Percentiles rank a stretch among this genome's conserved stretches.
These are phyloP conservation scores for Chrysaora quinquecirrha DNA, from an alignment of 30 jellyfish, hydroid and myxozoan species.

Conservation along the genomic window DNA sequence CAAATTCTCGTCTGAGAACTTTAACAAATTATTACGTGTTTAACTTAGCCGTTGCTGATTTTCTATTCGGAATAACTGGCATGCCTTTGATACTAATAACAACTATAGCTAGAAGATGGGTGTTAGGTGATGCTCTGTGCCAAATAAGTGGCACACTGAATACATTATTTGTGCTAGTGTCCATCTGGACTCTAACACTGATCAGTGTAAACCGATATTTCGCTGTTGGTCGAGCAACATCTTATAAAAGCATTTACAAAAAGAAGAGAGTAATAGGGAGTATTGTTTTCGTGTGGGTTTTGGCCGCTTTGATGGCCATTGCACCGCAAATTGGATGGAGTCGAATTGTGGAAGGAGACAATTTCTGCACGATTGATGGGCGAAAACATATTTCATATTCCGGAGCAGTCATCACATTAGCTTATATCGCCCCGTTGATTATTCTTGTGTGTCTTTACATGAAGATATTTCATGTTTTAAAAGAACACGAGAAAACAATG, in stretches of 20 bases:
- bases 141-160: slow-evolving; percentile 80
- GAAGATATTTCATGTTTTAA: slow-evolving; percentile 69
- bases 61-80: slow-evolving; percentile 75
- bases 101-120: slow-evolving; percentile 85
- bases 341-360: slow-evolving; percentile 79
- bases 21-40: slow-evolving; percentile 89
- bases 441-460: slow-evolving; percentile 62
- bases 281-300: slow-evolving; percentile 76
- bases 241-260: slow-evolving; percentile 62
- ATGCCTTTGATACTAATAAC: slow-evolving; percentile 84
- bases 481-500: slow-evolving; percentile 77
- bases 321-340: slow-evolving; percentile 98
- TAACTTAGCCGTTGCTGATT: slow-evolving; percentile 92
- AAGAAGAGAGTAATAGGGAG: slow-evolving; percentile 59
- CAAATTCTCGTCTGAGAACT: slow-evolving; percentile 67
- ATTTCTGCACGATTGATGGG: slow-evolving; percentile 94
- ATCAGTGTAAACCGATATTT: slow-evolving; percentile 88
- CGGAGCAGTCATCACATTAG: slow-evolving; percentile 44
- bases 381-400: slow-evolving; percentile 74
- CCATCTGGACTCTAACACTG: slow-evolving; percentile 92
- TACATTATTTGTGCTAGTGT: slow-evolving; percentile 74
- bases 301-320: slow-evolving; percentile 50
- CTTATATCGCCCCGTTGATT: slow-evolving; percentile 79
- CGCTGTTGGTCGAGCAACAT: slow-evolving; percentile 83
- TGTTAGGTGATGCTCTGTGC: slow-evolving; percentile 81